Evolutionary conservation across 2,113 vertebrate species (phyloP).

Genomic region (Murina feae): DNA sequence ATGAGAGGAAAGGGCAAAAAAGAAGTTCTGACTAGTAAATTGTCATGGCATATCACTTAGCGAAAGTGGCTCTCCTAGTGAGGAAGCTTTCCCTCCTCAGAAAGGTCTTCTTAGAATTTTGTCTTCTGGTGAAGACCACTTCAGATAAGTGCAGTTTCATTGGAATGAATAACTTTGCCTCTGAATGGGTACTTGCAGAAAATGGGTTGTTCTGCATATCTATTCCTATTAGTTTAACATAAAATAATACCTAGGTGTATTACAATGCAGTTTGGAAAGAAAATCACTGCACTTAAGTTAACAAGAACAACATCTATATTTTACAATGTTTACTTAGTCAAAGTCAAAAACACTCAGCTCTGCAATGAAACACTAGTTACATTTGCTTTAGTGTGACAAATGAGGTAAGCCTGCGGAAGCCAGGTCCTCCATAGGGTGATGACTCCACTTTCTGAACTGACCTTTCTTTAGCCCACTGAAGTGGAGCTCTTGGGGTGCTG

Average conservation of each 20-base stretch:
- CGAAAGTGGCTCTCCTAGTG: neutral
- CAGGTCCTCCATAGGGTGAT: neutral
- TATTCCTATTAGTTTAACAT: neutral
- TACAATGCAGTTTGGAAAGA: constrained; percentile 4
- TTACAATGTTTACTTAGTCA: neutral
- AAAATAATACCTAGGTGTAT: neutral
- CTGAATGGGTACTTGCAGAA: neutral
- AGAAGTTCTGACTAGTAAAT: neutral
- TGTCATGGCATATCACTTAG: neutral
- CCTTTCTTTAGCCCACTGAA: neutral
- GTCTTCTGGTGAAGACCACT: neutral
- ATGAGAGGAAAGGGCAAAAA: neutral
- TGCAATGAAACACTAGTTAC: neutral
- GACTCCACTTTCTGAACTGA: neutral
- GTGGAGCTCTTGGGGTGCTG: neutral
- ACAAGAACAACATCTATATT: neutral
- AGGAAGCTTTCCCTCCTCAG: neutral
- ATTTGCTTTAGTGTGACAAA: neutral
- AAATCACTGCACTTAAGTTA: neutral
- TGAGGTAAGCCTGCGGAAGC: neutral
- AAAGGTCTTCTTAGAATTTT: constrained; percentile 12
- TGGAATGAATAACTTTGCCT: constrained; percentile 1
- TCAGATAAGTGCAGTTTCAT: constrained; percentile 10
- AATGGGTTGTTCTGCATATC: constrained; percentile 23
- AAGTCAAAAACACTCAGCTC: neutral